phyloP scores from a whole-genome alignment of 1,140 invertebrate species.

The Rhagoletis pomonella region DNA sequence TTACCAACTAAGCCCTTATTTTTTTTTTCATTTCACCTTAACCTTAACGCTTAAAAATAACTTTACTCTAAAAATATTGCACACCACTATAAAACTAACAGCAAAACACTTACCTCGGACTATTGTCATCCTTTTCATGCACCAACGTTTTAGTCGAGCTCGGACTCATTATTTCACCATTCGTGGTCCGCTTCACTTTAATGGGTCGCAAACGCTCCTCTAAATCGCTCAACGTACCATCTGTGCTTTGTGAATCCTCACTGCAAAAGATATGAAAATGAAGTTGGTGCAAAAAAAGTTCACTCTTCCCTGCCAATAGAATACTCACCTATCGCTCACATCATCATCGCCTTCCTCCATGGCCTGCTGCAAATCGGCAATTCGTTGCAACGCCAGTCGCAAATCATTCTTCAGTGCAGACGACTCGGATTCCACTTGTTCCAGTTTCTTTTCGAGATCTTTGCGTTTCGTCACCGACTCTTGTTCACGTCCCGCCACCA shows the following conservation, averaged over 20 bases:
- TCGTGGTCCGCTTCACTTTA: slow-evolving; percentile 66
- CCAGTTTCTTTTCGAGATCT: slow-evolving; percentile 82
- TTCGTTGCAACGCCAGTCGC: slow-evolving; percentile 86
- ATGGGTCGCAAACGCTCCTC: slow-evolving; percentile 70
- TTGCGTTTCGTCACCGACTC: slow-evolving; percentile 82
- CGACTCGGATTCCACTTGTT: slow-evolving; percentile 80
- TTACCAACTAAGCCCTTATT: no score
- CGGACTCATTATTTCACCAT: slow-evolving; percentile 34
- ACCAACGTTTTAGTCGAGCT: slow-evolving; percentile 68
- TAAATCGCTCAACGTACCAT: slow-evolving; percentile 70
- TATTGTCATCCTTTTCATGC: slow-evolving; percentile 72
- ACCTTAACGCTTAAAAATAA: no score
- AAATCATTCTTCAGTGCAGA: slow-evolving; percentile 82
- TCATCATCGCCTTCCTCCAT: slow-evolving; percentile 87
- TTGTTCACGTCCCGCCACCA: slow-evolving; percentile 80
- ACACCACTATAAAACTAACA: neutral
- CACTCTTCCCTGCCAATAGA: no score
- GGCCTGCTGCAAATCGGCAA: slow-evolving; percentile 89
- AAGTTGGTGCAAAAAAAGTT: no score
- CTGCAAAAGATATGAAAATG: slow-evolving; percentile 53
- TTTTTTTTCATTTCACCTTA: no score
- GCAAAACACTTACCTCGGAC: slow-evolving; percentile 66
- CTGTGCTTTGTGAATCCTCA: slow-evolving; percentile 69
- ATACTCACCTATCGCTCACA: slow-evolving; percentile 78
- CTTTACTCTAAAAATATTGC: no score